Conservation (phyloP, 2,113 vertebrate genomes). For the Carlito syrichta region DNA sequence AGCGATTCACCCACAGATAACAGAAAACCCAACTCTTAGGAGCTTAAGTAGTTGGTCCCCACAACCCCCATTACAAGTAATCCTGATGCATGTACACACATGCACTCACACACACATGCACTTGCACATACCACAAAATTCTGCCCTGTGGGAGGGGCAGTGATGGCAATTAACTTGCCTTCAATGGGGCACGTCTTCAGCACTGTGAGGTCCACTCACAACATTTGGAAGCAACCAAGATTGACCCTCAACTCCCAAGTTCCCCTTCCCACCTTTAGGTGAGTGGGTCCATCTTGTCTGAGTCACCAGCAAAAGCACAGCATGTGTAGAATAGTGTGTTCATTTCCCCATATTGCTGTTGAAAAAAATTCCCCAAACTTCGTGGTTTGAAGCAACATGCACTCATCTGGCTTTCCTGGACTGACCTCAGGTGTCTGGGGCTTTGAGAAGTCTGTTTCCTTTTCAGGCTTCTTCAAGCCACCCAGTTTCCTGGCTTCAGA, state of each 20-base stretch:
- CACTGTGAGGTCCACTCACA: neutral
- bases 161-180: neutral
- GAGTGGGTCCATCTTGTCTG: neutral
- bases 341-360: no score
- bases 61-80: neutral
- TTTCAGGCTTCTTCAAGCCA: neutral
- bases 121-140: neutral
- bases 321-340: neutral
- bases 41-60: fast-evolving
- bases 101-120: no score
- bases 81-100: neutral
- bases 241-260: neutral
- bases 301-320: neutral
- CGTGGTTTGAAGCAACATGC: neutral
- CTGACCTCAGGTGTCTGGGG: no score
- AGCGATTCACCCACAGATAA: neutral
- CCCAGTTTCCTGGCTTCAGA: neutral
- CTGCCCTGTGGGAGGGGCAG: neutral
- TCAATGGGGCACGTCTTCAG: neutral
- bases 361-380: neutral
- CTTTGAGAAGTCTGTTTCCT: no score
- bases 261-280: no score
- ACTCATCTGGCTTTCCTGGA: no score
- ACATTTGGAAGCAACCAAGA: neutral
- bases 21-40: neutral